Base-by-base conservation (phyloP, 2,113 vertebrate species). In the Hypocryptadius cinnamomeus region DNA sequence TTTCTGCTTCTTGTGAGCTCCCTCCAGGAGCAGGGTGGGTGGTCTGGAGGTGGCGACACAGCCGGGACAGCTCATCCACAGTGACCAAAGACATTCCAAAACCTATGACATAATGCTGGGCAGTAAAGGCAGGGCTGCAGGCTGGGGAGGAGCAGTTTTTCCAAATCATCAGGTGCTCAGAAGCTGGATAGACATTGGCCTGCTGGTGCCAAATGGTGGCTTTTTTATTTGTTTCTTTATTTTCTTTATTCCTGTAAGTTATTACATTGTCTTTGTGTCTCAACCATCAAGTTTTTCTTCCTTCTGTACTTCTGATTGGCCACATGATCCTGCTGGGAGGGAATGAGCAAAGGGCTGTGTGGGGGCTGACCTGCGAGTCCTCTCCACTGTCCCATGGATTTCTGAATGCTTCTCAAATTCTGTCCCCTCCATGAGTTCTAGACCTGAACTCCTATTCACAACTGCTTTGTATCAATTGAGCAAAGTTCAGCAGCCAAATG, bases 21-120 rank as follows among this genome's bases (percentile, higher is more conserved):
- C 20, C 15, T 4, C 5, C 20, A 8, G 31, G 27, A 21, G 25
- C 16, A 3, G 42, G 33, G 15, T 20, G 23, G 23, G 2, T 60
- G 12, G 13, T 6, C 33, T 3, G 6, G 39, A 50, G 47, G 11
- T 53, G 13, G 24, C 35, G 42, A 12, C 8, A 3, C 15, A 53
- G 59, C 37, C 9, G 11, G 70, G 40, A 18, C 21, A 59, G 28
- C 48, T 63, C 21, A 27, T 23, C 47, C 47, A 7, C 54, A 13
- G 76, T 53, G 40, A 25, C 21, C 37, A 15, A 6, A 23, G 11
- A 14, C 31, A 11, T 39, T 39, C 45, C 37, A 42, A 10, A 44
- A 37, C 0, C 0, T 6, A 0, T 15, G 22, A 5, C 1, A 0
- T 13, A 28, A 1, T 60, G 64, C 33, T 80, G 13, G 8, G 23